These are phyloP conservation scores for Pelobates fuscus DNA, from an alignment of 2,113 vertebrate genomes.

Conservation along the genomic window DNA sequence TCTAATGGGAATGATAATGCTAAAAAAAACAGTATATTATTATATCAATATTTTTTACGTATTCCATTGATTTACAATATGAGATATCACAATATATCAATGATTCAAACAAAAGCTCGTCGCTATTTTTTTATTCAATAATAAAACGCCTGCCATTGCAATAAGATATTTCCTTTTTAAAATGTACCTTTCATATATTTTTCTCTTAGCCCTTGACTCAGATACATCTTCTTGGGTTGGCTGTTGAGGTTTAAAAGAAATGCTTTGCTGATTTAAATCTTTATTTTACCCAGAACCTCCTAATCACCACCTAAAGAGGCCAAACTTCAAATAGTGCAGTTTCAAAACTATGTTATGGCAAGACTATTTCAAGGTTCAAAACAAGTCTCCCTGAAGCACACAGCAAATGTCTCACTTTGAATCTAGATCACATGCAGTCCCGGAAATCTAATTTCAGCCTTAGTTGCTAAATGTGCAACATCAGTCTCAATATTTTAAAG, in stretches of 20 bases:
- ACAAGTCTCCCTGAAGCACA: constrained; percentile 21
- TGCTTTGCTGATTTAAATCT: constrained; percentile 5
- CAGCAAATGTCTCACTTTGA: constrained; percentile 51
- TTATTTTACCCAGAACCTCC: constrained; percentile 1
- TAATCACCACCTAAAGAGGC: constrained; percentile 31
- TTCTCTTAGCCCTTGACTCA: constrained; percentile 34
- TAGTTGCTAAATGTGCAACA: constrained; percentile 48
- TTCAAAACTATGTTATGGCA: neutral
- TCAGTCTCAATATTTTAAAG: constrained; percentile 46
- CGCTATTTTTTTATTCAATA: no score
- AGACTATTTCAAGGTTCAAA: constrained; percentile 25
- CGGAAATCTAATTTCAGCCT: constrained; percentile 47
- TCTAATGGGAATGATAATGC: no score
- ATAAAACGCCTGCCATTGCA: no score
- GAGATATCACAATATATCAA: no score
- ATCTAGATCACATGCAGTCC: constrained; percentile 44
- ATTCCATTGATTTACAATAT: no score
- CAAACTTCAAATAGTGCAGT: constrained; percentile 29
- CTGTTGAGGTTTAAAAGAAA: constrained; percentile 21
- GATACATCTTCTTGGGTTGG: constrained; percentile 13
- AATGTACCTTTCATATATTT: neutral
- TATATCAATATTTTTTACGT: no score
- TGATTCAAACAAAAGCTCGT: no score
- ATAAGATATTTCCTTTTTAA: constrained; percentile 8
- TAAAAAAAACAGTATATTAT: no score